Percentiles rank a stretch among this genome's conserved stretches.
phyloP scores from a whole-genome alignment of 2,113 vertebrate genomes.

The Rhinopomastus cyanomelas region DNA sequence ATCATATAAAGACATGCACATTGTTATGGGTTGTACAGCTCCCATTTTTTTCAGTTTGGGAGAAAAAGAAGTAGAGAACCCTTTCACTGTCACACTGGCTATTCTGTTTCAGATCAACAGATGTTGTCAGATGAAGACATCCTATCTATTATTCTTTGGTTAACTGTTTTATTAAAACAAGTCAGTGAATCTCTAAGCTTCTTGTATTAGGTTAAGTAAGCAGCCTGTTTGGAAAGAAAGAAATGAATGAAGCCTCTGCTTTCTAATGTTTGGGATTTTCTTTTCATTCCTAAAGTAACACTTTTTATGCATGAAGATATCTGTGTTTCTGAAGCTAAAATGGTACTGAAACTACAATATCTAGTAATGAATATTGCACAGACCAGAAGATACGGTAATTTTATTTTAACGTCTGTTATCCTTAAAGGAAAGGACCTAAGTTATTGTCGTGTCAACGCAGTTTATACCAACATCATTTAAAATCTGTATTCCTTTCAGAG shows the following conservation, averaged over 20 bases:
- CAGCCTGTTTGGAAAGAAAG: slow-evolving; percentile 2
- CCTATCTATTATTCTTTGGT: slow-evolving; percentile 57
- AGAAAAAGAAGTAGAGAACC: slow-evolving; percentile 69
- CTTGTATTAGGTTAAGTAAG: slow-evolving; percentile 24
- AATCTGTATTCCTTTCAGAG: not conserved
- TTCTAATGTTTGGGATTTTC: not conserved
- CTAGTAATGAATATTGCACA: slow-evolving; percentile 1
- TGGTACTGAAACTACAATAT: not conserved
- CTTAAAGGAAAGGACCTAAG: not conserved
- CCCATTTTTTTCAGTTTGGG: slow-evolving; percentile 65
- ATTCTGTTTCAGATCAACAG: slow-evolving; percentile 73
- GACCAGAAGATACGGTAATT: not conserved
- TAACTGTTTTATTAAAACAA: slow-evolving; percentile 33
- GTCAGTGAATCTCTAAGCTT: slow-evolving; percentile 41
- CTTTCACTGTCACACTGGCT: slow-evolving; percentile 68
- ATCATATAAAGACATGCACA: slow-evolving; percentile 85
- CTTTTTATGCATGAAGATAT: slow-evolving; percentile 1
- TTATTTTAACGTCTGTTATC: slow-evolving; percentile 15
- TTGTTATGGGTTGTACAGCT: slow-evolving; percentile 76
- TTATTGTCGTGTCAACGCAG: slow-evolving; percentile 3
- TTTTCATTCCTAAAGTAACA: not conserved
- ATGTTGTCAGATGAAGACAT: slow-evolving; percentile 75
- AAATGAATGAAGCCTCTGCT: not conserved
- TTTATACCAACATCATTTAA: not conserved
- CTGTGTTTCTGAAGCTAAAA: slow-evolving; percentile 31